Evolutionary conservation across 1,140 invertebrate species (phyloP), one percentile per base, ranked within the genome.

Genomic region (Leptonema lineaticorne): DNA sequence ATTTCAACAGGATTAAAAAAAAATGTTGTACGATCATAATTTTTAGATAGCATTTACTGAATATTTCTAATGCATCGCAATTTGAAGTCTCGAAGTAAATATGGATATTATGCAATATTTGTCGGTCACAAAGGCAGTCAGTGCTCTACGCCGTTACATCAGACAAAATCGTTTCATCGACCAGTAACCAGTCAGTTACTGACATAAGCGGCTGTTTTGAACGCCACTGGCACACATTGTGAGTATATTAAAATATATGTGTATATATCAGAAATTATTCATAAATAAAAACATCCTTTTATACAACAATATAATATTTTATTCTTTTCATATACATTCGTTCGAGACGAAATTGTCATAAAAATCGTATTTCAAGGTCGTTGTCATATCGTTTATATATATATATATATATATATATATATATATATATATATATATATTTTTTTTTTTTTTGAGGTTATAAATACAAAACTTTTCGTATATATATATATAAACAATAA

Each of bases 81-180:
- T n/a, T n/a, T n/a, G n/a, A n/a, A n/a, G n/a, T n/a, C n/a, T n/a
- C n/a, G n/a, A n/a, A n/a, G n/a, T n/a, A n/a, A n/a, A n/a, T n/a
- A n/a, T n/a, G n/a, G n/a, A 28, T 26, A 22, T 64, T 64, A 64
- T 64, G 62, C 62, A 64, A 64, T 64, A n/a, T n/a, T n/a, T n/a
- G 46, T 50, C 22, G 27, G 62, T 18, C 26, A 46, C 62, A 63
- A 41, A 37, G 59, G 29, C 41, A 18, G n/a, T n/a, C n/a, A n/a
- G n/a, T n/a, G 33, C 59, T 33, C 27, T 22, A 16, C 16, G 62
- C 24, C 18, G 62, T 64, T 64, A 64, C 62, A 64, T 64, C 62
- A 64, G 45, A 50, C n/a, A 5, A 16, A 62, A 30, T 28, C 56
- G 56, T 16, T 28, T 9, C 26, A n/a, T 7, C 28, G 18, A 41